These are phyloP conservation scores for Urechis unicinctus DNA, from an alignment of 2,888 invertebrate genomes.

Conservation along the genomic window DNA sequence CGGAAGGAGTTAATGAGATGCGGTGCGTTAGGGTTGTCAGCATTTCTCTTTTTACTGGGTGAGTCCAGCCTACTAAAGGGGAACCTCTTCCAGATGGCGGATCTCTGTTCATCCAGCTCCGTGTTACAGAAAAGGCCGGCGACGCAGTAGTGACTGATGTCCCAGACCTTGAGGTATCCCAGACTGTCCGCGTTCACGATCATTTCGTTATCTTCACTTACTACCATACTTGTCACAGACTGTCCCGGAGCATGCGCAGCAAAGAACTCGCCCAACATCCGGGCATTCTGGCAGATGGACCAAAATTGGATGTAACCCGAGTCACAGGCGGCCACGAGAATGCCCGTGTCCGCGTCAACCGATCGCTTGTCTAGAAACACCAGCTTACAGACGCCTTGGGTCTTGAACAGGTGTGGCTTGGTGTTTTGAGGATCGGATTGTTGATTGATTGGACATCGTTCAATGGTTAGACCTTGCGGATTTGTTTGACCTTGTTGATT, in stretches of 20 bases:
- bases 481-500: no score
- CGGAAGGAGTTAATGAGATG: conserved; percentile 50
- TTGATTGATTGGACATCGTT: no score
- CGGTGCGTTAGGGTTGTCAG: no score
- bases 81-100: conserved; percentile 11
- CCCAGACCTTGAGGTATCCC: conserved; percentile 23
- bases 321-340: conserved; percentile 64
- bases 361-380: conserved; percentile 6
- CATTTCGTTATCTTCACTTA: conserved; percentile 66
- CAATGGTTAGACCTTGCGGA: no score
- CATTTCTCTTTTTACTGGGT: background rate
- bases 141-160: conserved; percentile 16
- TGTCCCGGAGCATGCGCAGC: conserved; percentile 62
- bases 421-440: no score
- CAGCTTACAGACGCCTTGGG: conserved; percentile 8
- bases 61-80: conserved; percentile 10
- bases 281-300: conserved; percentile 72
- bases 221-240: conserved; percentile 61
- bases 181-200: conserved; percentile 54
- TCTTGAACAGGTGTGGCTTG: no score
- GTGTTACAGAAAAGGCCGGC: conserved; percentile 4
- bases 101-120: conserved; percentile 1
- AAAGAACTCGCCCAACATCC: conserved; percentile 65
- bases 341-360: conserved; percentile 7
- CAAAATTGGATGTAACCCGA: conserved; percentile 71